A percentile compares a stretch with the other conserved stretches of the same genome.
These are phyloP conservation scores for Xyrichtys novacula DNA, from an alignment of 2,797 vertebrate species.

Conservation along the genomic window DNA sequence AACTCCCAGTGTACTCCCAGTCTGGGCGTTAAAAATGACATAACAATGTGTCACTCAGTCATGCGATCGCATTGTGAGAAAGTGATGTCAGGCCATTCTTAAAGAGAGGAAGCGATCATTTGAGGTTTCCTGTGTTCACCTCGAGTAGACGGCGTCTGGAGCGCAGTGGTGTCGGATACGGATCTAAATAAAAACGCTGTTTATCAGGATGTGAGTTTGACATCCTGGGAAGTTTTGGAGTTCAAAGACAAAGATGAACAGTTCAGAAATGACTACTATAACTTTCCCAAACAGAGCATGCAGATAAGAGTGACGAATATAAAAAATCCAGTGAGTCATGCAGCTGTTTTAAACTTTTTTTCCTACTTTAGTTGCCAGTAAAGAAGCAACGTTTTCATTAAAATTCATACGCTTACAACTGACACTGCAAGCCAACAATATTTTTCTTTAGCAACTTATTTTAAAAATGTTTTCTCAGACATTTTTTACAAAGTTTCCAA, in stretches of 20 bases:
- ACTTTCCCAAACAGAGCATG: not conserved
- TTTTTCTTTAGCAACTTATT: too few species aligned
- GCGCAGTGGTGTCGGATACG: not conserved
- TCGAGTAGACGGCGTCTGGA: slow-evolving; percentile 49
- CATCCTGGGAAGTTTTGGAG: slow-evolving; percentile 23
- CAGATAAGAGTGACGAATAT: not conserved
- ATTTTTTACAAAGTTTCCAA: too few species aligned
- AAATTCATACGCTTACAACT: too few species aligned
- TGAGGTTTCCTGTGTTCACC: slow-evolving; percentile 73
- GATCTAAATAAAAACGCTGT: slow-evolving; percentile 22
- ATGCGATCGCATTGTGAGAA: slow-evolving; percentile 57
- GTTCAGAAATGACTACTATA: not conserved
- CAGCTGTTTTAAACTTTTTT: not conserved
- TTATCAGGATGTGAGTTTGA: slow-evolving; percentile 53
- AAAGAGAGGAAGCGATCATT: slow-evolving; percentile 74
- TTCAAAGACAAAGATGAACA: not conserved
- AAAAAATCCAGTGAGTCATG: not conserved
- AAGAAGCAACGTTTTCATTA: not conserved
- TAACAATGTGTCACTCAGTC: slow-evolving; percentile 64
- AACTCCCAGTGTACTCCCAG: slow-evolving; percentile 53
- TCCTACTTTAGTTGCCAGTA: not conserved
- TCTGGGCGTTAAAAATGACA: slow-evolving; percentile 49
- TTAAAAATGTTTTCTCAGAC: too few species aligned
- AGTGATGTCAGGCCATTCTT: slow-evolving; percentile 76
- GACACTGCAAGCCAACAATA: too few species aligned